Percentiles rank a stretch among this genome's conserved stretches.
These are phyloP conservation scores for Marasmarcha lunaedactyla DNA, from an alignment of 2,888 invertebrate species.

Conservation along the genomic window DNA sequence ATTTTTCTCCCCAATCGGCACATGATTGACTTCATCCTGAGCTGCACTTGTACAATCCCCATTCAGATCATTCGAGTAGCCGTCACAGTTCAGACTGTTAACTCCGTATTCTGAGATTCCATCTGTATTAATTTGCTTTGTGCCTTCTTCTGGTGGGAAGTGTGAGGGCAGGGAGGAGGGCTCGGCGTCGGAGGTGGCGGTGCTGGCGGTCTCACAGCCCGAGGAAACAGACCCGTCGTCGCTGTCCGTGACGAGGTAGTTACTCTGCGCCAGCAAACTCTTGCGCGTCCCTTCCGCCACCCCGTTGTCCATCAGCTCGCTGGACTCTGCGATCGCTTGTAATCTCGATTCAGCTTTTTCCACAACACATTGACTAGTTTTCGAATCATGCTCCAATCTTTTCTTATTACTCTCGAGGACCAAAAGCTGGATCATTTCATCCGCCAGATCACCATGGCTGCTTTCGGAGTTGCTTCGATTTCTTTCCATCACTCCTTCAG, in stretches of 20 bases:
- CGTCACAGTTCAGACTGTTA: constrained; percentile 15
- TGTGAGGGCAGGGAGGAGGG: constrained; percentile 56
- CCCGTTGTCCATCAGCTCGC: constrained; percentile 34
- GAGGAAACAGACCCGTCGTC: constrained; percentile 84
- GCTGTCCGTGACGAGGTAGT: constrained; percentile 73
- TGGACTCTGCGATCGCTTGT: constrained; percentile 41
- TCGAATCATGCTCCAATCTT: constrained; percentile 17
- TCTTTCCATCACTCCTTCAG: constrained; percentile 46
- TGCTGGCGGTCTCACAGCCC: constrained; percentile 84
- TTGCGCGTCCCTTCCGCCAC: constrained; percentile 30
- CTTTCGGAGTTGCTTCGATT: constrained; percentile 35
- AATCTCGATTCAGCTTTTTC: constrained; percentile 29
- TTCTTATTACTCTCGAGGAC: constrained; percentile 37
- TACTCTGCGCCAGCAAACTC: constrained; percentile 44
- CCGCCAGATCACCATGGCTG: constrained; percentile 27
- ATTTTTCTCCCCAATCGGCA: constrained; percentile 62
- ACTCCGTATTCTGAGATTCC: not conserved
- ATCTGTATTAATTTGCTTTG: not conserved
- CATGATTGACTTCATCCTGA: constrained; percentile 51
- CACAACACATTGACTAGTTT: constrained; percentile 39
- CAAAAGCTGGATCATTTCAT: constrained; percentile 40
- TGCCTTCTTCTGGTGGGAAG: constrained; percentile 45
- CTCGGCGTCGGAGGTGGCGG: constrained; percentile 72
- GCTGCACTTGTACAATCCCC: constrained; percentile 30
- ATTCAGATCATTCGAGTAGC: constrained; percentile 9